These are phyloP conservation scores for Acrossocheilus wenchowensis DNA, from an alignment of 2,797 vertebrate genomes.

Conservation along the genomic window DNA sequence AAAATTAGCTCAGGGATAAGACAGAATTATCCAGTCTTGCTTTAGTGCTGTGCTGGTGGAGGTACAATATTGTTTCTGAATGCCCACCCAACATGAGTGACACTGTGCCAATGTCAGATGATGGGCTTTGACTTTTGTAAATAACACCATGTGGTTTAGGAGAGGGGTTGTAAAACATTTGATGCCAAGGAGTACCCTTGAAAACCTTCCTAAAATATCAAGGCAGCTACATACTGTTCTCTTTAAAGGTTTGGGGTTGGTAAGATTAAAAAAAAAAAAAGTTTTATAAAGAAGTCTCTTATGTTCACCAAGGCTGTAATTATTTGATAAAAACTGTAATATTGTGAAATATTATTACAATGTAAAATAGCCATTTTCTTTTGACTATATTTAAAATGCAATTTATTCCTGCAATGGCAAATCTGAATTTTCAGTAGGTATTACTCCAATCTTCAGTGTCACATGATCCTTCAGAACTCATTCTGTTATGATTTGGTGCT, in stretches of 20 bases:
- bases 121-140: background rate
- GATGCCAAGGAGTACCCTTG: background rate
- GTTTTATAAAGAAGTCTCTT: background rate
- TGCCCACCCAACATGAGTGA: background rate
- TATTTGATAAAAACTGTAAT: background rate
- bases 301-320: background rate
- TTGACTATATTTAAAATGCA: background rate
- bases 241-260: background rate
- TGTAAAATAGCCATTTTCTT: background rate
- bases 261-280: too few species aligned
- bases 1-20: constrained; percentile 62
- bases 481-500: background rate
- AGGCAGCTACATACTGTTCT: background rate
- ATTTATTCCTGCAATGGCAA: too few species aligned
- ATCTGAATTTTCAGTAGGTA: background rate
- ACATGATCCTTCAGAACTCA: background rate
- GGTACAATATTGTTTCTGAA: constrained; percentile 44
- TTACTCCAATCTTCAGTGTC: background rate
- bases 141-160: background rate
- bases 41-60: constrained; percentile 32
- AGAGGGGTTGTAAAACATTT: background rate
- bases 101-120: background rate
- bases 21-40: constrained; percentile 54
- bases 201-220: background rate
- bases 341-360: background rate